Evolutionary conservation across 2,797 vertebrate species (phyloP), one percentile per base, ranked within the genome.

Genomic region (Pseudomugil gertrudae): DNA sequence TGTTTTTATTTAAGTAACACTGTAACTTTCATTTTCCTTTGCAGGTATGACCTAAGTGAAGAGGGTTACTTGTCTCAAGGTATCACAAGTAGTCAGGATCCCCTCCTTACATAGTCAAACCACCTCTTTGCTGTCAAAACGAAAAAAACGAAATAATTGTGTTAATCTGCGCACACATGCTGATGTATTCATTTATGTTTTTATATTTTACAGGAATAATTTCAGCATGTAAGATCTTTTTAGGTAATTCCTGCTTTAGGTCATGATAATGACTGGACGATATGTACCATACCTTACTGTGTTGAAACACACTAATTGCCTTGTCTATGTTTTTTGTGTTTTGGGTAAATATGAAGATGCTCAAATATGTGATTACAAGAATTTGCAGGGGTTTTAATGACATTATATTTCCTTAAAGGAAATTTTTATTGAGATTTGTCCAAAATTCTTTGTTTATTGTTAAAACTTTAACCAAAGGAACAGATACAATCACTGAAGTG

Each of bases 41-140:
- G n/a, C 78, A 99, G 97, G 97, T 97, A 96, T 84, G 94, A 96
- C 69, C 94, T 99, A 72, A 97, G 95, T 35, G 96, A 97, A 87
- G 96, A 97, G 29, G 97, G 97, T 61, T 86, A 88, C 9, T 91
- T 84, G 73, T 1, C 87, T 87, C 82, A 88, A 87, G 60, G 89
- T 75, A 47, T 94, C 84, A 84, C 79, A 63, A 58, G 36, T 69
- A 56, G 79, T 80, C 81, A 86, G 47, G 70, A 90, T 24, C 50
- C 82, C 14, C 36, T 81, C 51, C 38, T 69, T 61, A 71, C 78
- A 60, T 82, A 72, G 61, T 74, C 72, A 90, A 71, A 84, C 60
- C 89, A 73, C 62, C 30, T 40, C 24, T 63, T 66, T 50, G 84
- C 89, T 90, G 93, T 95, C 94, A 94, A 92, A 92, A 93, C 8